These are phyloP conservation scores for Polymixis flavicincta DNA, from an alignment of 2,888 invertebrate species.

Conservation along the genomic window DNA sequence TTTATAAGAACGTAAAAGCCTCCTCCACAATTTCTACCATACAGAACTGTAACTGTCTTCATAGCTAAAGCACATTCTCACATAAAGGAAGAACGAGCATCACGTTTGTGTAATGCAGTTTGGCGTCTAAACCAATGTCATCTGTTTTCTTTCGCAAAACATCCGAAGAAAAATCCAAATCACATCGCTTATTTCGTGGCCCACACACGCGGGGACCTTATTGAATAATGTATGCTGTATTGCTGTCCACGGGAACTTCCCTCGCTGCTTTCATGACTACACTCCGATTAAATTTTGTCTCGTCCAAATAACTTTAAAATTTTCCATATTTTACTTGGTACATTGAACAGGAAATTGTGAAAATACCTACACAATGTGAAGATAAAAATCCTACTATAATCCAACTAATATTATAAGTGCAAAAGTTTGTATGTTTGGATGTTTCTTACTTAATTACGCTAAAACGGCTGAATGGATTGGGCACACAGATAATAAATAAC, in stretches of 20 bases:
- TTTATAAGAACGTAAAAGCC: too few relatives aligned
- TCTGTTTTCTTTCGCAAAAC: neutral
- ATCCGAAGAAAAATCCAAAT: neutral
- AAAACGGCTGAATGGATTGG: too few relatives aligned
- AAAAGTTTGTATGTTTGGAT: too few relatives aligned
- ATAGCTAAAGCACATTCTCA: too few relatives aligned
- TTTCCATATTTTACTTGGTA: constrained; percentile 9
- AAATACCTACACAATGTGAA: neutral
- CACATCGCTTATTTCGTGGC: constrained; percentile 26
- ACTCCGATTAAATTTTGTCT: constrained; percentile 44
- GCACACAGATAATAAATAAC: too few relatives aligned
- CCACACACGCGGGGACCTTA: constrained; percentile 45
- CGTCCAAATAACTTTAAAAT: constrained; percentile 27
- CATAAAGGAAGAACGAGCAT: neutral
- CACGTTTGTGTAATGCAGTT: too few relatives aligned
- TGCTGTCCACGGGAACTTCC: constrained; percentile 40
- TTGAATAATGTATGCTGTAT: constrained; percentile 71
- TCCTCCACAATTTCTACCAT: too few relatives aligned
- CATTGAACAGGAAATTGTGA: neutral
- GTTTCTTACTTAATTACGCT: too few relatives aligned
- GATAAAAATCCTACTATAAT: neutral
- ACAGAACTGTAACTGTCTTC: neutral
- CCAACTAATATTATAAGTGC: too few relatives aligned
- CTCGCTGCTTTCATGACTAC: constrained; percentile 36
- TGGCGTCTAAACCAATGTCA: too few relatives aligned